A percentile compares a stretch with the other conserved stretches of the same genome.
These are phyloP conservation scores for Prenolepis imparis DNA, from an alignment of 2,888 invertebrate genomes.

Conservation along the genomic window DNA sequence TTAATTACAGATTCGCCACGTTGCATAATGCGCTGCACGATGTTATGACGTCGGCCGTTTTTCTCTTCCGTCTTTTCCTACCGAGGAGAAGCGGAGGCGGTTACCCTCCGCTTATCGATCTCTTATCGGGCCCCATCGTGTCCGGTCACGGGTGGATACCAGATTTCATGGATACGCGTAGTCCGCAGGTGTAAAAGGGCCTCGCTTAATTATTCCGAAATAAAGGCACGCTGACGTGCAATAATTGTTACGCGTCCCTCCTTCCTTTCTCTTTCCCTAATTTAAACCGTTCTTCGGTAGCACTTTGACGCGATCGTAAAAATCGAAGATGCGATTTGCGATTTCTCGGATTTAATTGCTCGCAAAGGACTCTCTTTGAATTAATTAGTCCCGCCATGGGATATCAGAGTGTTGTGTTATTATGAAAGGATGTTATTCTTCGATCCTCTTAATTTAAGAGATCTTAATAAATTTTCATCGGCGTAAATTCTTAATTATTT, in stretches of 20 bases:
- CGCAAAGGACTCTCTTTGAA: too few relatives aligned
- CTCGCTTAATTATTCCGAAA: constrained; percentile 81
- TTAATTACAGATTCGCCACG: constrained; percentile 63
- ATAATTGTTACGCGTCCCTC: constrained; percentile 77
- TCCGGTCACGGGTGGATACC: constrained; percentile 64
- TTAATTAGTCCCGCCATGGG: background rate
- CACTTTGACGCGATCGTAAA: constrained; percentile 76
- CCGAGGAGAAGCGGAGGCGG: constrained; percentile 66
- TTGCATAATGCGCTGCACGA: constrained; percentile 48
- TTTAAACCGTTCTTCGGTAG: constrained; percentile 36
- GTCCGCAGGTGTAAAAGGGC: constrained; percentile 76
- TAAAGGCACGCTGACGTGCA: constrained; percentile 83
- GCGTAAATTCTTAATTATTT: background rate
- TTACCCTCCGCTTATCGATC: constrained; percentile 54
- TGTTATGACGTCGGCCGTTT: constrained; percentile 67
- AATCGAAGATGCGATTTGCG: constrained; percentile 69
- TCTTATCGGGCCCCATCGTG: constrained; percentile 64
- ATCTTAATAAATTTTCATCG: too few relatives aligned
- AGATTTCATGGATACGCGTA: constrained; percentile 74
- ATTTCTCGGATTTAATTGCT: constrained; percentile 19
- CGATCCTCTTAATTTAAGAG: too few relatives aligned
- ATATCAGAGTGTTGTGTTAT: constrained; percentile 10
- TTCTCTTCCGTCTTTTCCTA: constrained; percentile 22
- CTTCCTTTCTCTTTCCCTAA: constrained; percentile 33
- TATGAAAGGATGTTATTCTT: too few relatives aligned